Base-by-base conservation (phyloP, 2,888 invertebrate species). In the Thymelicus sylvestris region DNA sequence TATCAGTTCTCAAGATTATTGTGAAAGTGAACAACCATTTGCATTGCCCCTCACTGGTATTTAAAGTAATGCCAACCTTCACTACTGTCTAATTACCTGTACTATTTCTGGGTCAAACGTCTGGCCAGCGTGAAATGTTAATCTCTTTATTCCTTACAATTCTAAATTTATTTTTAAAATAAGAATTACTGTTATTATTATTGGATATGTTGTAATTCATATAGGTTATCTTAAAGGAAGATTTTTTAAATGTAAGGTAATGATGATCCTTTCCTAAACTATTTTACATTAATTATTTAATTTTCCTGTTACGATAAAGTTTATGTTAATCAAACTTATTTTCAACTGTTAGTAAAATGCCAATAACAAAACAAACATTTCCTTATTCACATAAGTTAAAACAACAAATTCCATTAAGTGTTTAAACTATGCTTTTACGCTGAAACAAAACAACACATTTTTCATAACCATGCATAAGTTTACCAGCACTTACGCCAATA, bases 401-500 rank as follows among this genome's bases (percentile, higher is more conserved):
- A 61, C 59, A 55, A 67, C 10, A 31, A 57, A 67, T 5, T 24
- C 44, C 39, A 8, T 66, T 74, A 39, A 62, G 41, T 52, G 7
- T 52, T 59, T 47, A 55, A 31, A 31, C 31, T 61, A 44, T 73
- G 73, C 67, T 55, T 67, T 72, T 62, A 73, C 3, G 44, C 61
- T 38, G 44, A 71, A 71, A 66, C 60, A 50, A 57, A 63, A 59
- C 48, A 59, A 69, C 55, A 60, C 47, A 48, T 57, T 39, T 64
- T 63, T 12, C 19, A 31, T 41, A 41, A 60, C 12, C 65, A 70
- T 65, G 70, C 70, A 78, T 74, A 82, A 71, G 81, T 60, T 75
- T 75, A 73, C 68, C 66, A 66, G 71, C 72, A 92, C 93, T 94
- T 93, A 94, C 94, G 86, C 91, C 90, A 77, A 93, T 84, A 83